Percentiles rank a stretch among this genome's conserved stretches.
Conservation (phyloP, 2,888 invertebrate species). For the Melikaiella ostensackeni region DNA sequence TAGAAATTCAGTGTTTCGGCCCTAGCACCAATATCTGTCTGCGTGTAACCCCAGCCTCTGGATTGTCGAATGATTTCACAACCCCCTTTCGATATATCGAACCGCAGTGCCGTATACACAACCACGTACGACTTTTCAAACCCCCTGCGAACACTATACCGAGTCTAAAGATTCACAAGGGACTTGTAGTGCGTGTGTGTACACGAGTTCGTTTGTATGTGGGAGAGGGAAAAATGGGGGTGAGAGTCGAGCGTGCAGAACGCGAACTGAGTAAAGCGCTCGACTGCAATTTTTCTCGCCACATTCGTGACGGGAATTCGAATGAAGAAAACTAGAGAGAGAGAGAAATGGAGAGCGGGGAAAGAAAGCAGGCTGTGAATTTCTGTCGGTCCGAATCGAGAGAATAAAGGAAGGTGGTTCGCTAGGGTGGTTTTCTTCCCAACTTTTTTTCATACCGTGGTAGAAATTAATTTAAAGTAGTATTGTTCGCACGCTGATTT, state of each 20-base stretch:
- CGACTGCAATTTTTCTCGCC: constrained; percentile 77
- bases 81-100: constrained; percentile 36
- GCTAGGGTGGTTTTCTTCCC: not conserved
- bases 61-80: constrained; percentile 36
- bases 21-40: constrained; percentile 20
- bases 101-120: constrained; percentile 33
- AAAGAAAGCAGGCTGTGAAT: constrained; percentile 45
- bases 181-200: constrained; percentile 28
- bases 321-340: constrained; percentile 64
- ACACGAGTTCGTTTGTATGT: constrained; percentile 3
- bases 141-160: constrained; percentile 30
- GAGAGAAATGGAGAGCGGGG: constrained; percentile 39
- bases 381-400: constrained; percentile 22
- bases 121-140: constrained; percentile 34
- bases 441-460: not conserved
- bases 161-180: constrained; percentile 37
- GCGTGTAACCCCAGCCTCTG: constrained; percentile 26
- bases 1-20: constrained; percentile 30
- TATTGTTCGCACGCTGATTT: no score
- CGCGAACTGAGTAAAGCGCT: constrained; percentile 76
- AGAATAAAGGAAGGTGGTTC: constrained; percentile 3
- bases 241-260: constrained; percentile 73
- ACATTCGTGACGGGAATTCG: constrained; percentile 77
- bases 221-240: constrained; percentile 52
- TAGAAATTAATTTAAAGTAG: no score